Base-by-base conservation (phyloP, 2,888 invertebrate species). In the Sialis lutaria region DNA sequence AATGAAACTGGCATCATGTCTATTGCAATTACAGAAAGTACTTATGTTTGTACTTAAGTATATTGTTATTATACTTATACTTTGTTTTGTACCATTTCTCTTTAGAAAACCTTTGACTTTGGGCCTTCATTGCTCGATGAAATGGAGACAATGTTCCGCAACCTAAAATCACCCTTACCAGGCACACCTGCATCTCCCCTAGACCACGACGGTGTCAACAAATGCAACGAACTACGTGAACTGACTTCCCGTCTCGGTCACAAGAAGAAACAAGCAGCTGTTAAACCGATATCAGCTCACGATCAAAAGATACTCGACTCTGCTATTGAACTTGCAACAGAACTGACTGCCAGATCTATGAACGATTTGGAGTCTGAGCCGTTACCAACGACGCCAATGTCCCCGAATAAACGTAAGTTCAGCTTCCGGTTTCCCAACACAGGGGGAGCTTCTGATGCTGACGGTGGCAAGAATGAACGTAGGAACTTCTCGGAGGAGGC, bases 261-360 rank as follows among this genome's bases (percentile, higher is more conserved):
- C 7, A 39, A 33, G 32, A 54, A 54, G 43, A 49, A 55, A 49
- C 51, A 61, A 33, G 68, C 70, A 30, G 69, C 77, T 0, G 84
- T 93, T 60, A 95, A 93, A 64, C 89, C 84, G 4, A 92, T 96
- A 67, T 93, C 93, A 8, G 86, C 91, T 0, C 83, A 91, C 50
- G 95, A 95, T 59, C 82, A 90, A 62, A 87, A 82, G 63, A 88
- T 89, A 6, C 70, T 96, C 50, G 89, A 95, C 57, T 86, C 86
- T 13, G 95, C 93, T 1, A 91, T 93, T 51, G 90, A 90, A 46
- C 75, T 93, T 67, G 93, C 92, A 13, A 90, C 90, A 63, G 91
- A 93, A 67, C 75, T 93, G 50, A 90, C 89, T 41, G 78, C 80
- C 43, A 68, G 69, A 53, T 76, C 77, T 0, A 77, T 78, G 77